Base-by-base conservation (phyloP, 2,888 invertebrate genomes). In the Catocala sponsa region DNA sequence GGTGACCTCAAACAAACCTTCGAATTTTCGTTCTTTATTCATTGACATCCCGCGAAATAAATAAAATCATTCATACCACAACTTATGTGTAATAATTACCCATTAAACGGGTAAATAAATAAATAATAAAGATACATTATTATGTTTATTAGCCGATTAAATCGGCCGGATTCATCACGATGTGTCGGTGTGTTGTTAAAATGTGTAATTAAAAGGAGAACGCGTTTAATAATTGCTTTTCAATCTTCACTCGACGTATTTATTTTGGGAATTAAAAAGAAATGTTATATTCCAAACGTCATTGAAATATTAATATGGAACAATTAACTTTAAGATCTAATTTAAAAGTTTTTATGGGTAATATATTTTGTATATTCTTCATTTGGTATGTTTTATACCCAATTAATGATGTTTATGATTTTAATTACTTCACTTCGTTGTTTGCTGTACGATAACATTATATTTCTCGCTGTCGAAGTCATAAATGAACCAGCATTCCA, bases 1-100 rank as follows among this genome's bases (percentile, higher is more conserved):
- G 92, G 91, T 92, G 92, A 92, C 94, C 94, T 94, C 87, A 85
- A 73, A 72, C 76, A 65, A 84, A 90, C 91, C 91, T 88, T 90
- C 89, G 82, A 81, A 83, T 87, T 90, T 92, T 89, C 84, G 86
- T 81, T 78, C 77, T 85, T 87, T 80, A 79, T 79, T 81, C 85
- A 88, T 87, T 91, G 88, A 87, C 87, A 85, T 86, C 81, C 78
- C 75, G 74, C 79, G 69, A 82, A 79, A 81, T 80, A 78, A 79
- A 82, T 84, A 81, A 79, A 65, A 61, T 63, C 60, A 58, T 62
- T 62, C 13, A 44, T 47, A 52, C 38, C 12, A 35, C 13, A 51
- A 62, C 49, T 66, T 25, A 42, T 43, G 57, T 63, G 52, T 57
- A 47, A 59, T 57, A 57, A 50, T 41, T 52, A 52, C 32, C 12